phyloP scores from a whole-genome alignment of 2,797 vertebrate species.

The Coreius guichenoti region DNA sequence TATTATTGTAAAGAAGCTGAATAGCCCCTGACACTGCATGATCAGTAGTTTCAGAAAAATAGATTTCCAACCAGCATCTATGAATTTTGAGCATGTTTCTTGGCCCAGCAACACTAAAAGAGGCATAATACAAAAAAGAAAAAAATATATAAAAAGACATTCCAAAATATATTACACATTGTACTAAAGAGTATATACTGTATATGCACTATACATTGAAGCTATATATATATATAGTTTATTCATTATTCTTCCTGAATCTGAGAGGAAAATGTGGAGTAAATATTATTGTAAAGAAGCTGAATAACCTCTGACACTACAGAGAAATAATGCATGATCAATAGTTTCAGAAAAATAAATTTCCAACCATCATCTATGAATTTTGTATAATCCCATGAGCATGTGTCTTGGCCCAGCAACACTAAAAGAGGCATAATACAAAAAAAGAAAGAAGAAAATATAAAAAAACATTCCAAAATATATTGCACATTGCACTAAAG shows the following conservation, averaged over 20 bases:
- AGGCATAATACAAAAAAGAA: neutral
- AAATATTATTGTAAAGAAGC: neutral
- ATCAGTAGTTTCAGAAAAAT: slow-evolving; percentile 21
- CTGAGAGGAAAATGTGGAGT: neutral
- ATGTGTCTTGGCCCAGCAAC: neutral
- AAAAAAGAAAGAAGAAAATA: too few relatives aligned
- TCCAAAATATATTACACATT: neutral
- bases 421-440: neutral
- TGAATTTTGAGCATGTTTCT: neutral
- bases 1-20: neutral
- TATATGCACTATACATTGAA: neutral
- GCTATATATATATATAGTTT: neutral
- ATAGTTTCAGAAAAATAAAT: slow-evolving; percentile 18
- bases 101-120: neutral
- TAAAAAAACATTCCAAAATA: neutral
- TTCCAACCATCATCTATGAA: neutral
- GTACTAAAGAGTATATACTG: neutral
- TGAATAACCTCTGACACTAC: slow-evolving; percentile 7
- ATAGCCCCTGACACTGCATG: neutral
- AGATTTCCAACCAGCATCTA: neutral
- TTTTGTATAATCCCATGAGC: too few relatives aligned
- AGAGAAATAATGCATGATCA: too few relatives aligned
- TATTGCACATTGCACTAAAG: neutral
- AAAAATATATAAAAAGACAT: neutral
- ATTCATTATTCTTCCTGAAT: neutral